These are phyloP conservation scores for Styela plicata DNA, from an alignment of 23 tunicate species.

Conservation along the genomic window DNA sequence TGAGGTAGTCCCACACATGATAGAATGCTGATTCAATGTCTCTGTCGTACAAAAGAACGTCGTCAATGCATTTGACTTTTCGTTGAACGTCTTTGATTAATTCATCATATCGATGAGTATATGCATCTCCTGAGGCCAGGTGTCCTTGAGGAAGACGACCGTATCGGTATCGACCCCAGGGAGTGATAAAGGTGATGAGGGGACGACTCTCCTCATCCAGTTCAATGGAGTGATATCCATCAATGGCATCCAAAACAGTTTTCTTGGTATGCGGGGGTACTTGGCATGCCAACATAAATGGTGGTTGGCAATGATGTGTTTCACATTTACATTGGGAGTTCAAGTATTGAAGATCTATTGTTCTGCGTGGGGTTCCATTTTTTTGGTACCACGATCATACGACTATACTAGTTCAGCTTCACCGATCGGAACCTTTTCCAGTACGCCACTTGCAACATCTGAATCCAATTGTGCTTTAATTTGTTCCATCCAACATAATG, in stretches of 20 bases:
- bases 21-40: constrained; percentile 16
- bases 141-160: constrained; percentile 21
- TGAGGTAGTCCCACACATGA: constrained; percentile 16
- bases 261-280: constrained; percentile 26
- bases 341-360: constrained; percentile 9
- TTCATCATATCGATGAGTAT: constrained; percentile 19
- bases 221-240: constrained; percentile 42
- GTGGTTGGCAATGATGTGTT: constrained; percentile 1
- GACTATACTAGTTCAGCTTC: constrained; percentile 15
- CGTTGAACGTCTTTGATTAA: constrained; percentile 18
- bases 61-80: constrained; percentile 28
- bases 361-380: constrained; percentile 36
- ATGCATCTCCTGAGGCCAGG: constrained; percentile 31
- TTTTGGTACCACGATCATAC: constrained; percentile 30
- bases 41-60: constrained; percentile 14
- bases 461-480: constrained; percentile 16
- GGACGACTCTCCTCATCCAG: constrained; percentile 10
- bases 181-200: constrained; percentile 41
- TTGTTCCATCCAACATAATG: constrained; percentile 32
- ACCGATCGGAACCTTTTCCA: not conserved
- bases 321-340: not conserved
- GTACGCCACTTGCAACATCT: not conserved
- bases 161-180: constrained; percentile 27
- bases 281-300: constrained; percentile 21
- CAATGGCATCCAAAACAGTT: constrained; percentile 22